A percentile compares a stretch with the other conserved stretches of the same genome.
phyloP scores from a whole-genome alignment of 2,888 invertebrate genomes.

The Lasioglossum villosulum region DNA sequence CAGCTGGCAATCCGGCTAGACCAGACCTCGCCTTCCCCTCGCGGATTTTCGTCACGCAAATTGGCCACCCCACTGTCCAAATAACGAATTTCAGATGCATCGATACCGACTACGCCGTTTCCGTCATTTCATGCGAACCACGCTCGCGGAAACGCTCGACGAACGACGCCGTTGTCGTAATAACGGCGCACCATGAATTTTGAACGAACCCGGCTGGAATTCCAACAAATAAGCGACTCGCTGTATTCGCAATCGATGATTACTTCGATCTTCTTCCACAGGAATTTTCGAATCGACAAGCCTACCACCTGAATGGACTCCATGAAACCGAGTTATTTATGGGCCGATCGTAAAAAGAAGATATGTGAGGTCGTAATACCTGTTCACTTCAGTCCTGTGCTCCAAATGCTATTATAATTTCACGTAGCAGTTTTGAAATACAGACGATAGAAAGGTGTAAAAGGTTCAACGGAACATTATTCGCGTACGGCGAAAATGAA shows the following conservation, averaged over 20 bases:
- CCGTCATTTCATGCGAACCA: constrained; percentile 15
- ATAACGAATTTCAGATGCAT: constrained; percentile 31
- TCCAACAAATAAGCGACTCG: background rate
- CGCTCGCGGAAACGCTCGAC: constrained; percentile 14
- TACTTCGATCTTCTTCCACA: background rate
- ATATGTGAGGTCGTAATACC: background rate
- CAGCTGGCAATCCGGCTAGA: constrained; percentile 43
- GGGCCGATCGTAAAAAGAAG: background rate
- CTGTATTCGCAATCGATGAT: background rate
- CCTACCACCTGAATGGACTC: background rate
- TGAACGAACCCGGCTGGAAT: background rate
- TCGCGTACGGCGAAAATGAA: too few relatives aligned
- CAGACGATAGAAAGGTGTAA: too few relatives aligned
- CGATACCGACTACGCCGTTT: constrained; percentile 15
- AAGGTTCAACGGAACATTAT: too few relatives aligned
- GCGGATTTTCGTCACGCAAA: constrained; percentile 58
- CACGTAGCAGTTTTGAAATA: too few relatives aligned
- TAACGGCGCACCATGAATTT: constrained; percentile 17
- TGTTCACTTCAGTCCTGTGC: background rate
- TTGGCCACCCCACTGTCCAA: constrained; percentile 37
- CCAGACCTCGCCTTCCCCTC: background rate
- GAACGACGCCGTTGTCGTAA: background rate
- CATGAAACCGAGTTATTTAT: background rate
- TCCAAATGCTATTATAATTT: background rate
- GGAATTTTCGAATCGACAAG: background rate